Evolutionary conservation across 2,888 invertebrate genomes (phyloP).

Genomic region (Amphipoea oculea): DNA sequence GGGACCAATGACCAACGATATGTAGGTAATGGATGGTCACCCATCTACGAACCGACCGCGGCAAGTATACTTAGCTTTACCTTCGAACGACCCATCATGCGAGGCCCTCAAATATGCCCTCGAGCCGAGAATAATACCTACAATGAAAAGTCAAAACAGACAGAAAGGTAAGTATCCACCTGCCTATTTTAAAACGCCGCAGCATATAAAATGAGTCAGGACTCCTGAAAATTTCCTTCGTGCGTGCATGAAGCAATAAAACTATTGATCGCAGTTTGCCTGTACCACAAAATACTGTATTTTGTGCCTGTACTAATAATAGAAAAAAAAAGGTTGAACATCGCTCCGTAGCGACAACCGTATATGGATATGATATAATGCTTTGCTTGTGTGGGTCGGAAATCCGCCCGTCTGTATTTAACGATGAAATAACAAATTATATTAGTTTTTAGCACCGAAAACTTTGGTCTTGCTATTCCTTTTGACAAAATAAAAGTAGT

Average conservation of each 20-base stretch:
- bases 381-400: slow-evolving; percentile 59
- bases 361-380: slow-evolving; percentile 29
- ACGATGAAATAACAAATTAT: slow-evolving; percentile 1
- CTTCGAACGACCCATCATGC: no score
- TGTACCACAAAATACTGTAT: background rate
- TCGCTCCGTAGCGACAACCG: slow-evolving; percentile 29
- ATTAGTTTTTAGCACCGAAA: background rate
- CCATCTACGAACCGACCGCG: background rate
- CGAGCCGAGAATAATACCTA: no score
- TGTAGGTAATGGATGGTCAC: background rate
- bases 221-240: slow-evolving; percentile 18
- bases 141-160: no score
- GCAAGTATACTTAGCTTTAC: background rate
- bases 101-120: no score
- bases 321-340: slow-evolving; percentile 62
- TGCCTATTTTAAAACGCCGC: background rate
- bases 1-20: no score
- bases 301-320: slow-evolving; percentile 36
- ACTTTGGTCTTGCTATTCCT: background rate
- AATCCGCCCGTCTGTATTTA: slow-evolving; percentile 28
- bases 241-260: slow-evolving; percentile 33
- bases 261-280: slow-evolving; percentile 56
- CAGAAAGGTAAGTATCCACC: background rate
- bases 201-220: slow-evolving; percentile 6
- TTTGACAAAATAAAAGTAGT: slow-evolving; percentile 12